Percentiles rank a stretch among this genome's conserved stretches.
Conservation (phyloP, 2,797 vertebrate species). For the Anguilla pacifica region DNA sequence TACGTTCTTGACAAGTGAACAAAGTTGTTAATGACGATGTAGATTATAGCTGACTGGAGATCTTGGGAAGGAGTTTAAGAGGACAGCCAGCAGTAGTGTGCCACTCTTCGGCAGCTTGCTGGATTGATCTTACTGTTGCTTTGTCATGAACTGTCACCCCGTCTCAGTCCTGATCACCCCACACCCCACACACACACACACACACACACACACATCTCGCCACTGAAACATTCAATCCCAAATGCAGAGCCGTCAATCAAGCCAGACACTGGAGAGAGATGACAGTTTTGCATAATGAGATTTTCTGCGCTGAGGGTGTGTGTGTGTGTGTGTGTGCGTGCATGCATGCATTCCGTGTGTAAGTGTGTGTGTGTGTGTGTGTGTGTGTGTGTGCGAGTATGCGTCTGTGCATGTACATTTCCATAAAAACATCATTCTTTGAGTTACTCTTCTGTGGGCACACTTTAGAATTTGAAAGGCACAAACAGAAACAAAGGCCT, state of each 20-base stretch:
- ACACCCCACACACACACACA: slow-evolving; percentile 57
- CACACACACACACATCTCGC: no score
- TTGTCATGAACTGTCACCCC: neutral
- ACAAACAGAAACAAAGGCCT: slow-evolving; percentile 4
- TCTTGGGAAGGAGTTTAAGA: neutral
- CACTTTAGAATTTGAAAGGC: slow-evolving; percentile 9
- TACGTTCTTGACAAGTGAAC: neutral
- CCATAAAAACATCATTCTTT: neutral
- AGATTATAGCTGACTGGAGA: neutral
- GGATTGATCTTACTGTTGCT: neutral
- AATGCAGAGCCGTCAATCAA: slow-evolving; percentile 34
- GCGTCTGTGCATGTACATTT: neutral
- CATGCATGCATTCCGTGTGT: neutral
- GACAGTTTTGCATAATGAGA: neutral
- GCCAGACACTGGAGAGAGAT: neutral
- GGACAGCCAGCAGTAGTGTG: neutral
- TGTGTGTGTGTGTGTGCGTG: neutral
- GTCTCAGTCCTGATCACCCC: slow-evolving; percentile 26
- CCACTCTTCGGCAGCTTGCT: neutral
- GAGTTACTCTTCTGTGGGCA: slow-evolving; percentile 34
- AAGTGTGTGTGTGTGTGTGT: neutral
- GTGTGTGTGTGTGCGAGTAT: neutral
- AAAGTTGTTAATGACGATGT: neutral
- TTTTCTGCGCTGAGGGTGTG: neutral
- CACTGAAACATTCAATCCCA: slow-evolving; percentile 56